Evolutionary conservation across 2,797 vertebrate genomes (phyloP), one percentile per base, ranked within the genome.

Genomic region (Sebastes umbrosus): DNA sequence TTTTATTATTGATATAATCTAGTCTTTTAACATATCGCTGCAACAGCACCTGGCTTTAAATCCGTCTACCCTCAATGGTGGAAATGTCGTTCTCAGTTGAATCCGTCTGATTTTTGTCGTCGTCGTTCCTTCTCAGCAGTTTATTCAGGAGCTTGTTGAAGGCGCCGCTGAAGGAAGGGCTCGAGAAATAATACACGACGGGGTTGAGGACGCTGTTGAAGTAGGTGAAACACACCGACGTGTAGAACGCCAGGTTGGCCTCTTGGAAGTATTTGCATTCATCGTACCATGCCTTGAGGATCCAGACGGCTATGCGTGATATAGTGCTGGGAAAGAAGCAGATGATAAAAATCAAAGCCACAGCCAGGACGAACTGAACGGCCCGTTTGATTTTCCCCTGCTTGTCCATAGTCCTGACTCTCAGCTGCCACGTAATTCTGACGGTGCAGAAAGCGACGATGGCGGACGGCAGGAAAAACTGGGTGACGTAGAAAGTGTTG

Each of bases 131-230:
- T 27, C 92, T 22, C 70, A 93, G 55, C 64, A 96, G 73, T 69
- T 94, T 95, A 66, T 92, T 83, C 25, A 91, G 46, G 13, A 95
- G 3, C 46, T 90, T 96, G 4, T 86, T 73, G 78, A 96, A 89
- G 55, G 85, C 25, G 9, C 93, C 94, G 16, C 92, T 96, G 82
- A 96, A 95, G 4, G 90, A 88, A 0, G 96, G 95, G 66, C 93
- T 96, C 7, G 96, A 96, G 83, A 97, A 96, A 57, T 96, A 96
- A 79, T 96, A 96, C 14, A 96, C 92, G 3, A 96, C 24, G 1
- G 96, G 96, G 84, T 96, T 96, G 36, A 96, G 94, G 68, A 96
- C 95, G 1, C 96, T 96, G 88, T 96, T 96, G 78, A 96, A 96
- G 85, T 97, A 96, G 5, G 96, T 96, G 74, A 96, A 94, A 72